A percentile compares a stretch with the other conserved stretches of the same genome.
phyloP scores from a whole-genome alignment of 1,140 invertebrate species.

The Lepidurus couesii region DNA sequence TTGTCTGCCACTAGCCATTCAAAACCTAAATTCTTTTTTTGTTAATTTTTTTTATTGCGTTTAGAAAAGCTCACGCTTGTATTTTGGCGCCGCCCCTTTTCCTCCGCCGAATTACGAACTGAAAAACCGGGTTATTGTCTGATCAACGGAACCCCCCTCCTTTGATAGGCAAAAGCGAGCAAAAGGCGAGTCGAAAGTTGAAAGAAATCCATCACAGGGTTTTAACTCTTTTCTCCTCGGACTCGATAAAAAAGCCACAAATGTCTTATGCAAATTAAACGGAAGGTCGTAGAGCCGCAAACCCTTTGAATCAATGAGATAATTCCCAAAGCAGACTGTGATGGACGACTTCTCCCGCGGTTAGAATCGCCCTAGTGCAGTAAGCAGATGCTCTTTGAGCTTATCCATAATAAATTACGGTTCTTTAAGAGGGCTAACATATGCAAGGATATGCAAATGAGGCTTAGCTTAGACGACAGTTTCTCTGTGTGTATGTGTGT shows the following conservation, averaged over 20 bases:
- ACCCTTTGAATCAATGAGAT: constrained; percentile 10
- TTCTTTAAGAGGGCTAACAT: neutral
- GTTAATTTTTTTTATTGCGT: neutral
- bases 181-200: neutral
- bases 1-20: constrained; percentile 7
- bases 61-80: neutral
- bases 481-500: neutral
- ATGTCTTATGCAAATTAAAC: constrained; percentile 22
- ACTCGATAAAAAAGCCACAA: constrained; percentile 22
- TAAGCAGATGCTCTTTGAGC: constrained; percentile 14
- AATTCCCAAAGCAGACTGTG: constrained; percentile 18
- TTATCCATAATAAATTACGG: constrained; percentile 22
- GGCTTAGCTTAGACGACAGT: neutral
- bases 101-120: neutral
- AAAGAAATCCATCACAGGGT: constrained; percentile 9
- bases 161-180: neutral
- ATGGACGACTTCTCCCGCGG: constrained; percentile 16
- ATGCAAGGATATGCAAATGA: constrained; percentile 9
- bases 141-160: neutral
- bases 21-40: neutral
- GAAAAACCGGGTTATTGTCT: neutral
- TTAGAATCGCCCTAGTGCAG: neutral
- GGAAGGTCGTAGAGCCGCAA: neutral
- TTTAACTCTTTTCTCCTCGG: constrained; percentile 11
- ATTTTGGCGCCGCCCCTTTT: neutral